Base-by-base conservation (phyloP, 2,888 invertebrate species). In the Drosophila melanocephala region DNA sequence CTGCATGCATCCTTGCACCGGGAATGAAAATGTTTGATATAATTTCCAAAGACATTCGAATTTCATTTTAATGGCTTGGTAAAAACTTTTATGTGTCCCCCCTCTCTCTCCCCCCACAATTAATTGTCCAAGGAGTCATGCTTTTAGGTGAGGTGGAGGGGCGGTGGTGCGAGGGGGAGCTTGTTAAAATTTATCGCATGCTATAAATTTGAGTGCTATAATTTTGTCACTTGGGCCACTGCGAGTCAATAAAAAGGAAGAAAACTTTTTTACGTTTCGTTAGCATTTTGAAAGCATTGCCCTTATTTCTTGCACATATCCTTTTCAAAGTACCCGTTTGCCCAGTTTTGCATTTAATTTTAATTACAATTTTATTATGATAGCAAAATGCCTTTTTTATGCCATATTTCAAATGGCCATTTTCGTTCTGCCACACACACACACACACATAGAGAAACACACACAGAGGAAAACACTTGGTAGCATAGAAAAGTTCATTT, bases 291-390 rank as follows among this genome's bases (percentile, higher is more conserved):
- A 78, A 66, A 73, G 78, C 82, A 58, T 83, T 47, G 4, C 4
- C 47, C 26, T 37, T 35, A 57, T 64, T 60, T 26, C 53, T 16
- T 55, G 47, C 74, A 74, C 61, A 67, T 61, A 39, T 69, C 47
- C 61, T 22, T 79, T 62, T 58, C 55, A 67, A 67, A 50, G 30
- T 32, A 63, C 72, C 65, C 60, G 50, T 32, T 66, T 80, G 62
- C 71, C 75, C 65, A 70, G 61, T 63, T 64, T 56, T 58, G 61
- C 73, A 76, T 87, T 83, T 83, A 83, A 87, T 72, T 85, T 87
- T 87, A 85, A 85, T 85, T 87, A 79, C 87, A 84, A 71, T 84
- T 85, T 85, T 85, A 86, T 87, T 85, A 87, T 84, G 79, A 86
- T 73, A 79, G 79, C 65, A 73, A 84, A 84, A 82, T 82, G 84